Conservation (phyloP, 2,113 vertebrate species). For the Actenoides lindsayi region DNA sequence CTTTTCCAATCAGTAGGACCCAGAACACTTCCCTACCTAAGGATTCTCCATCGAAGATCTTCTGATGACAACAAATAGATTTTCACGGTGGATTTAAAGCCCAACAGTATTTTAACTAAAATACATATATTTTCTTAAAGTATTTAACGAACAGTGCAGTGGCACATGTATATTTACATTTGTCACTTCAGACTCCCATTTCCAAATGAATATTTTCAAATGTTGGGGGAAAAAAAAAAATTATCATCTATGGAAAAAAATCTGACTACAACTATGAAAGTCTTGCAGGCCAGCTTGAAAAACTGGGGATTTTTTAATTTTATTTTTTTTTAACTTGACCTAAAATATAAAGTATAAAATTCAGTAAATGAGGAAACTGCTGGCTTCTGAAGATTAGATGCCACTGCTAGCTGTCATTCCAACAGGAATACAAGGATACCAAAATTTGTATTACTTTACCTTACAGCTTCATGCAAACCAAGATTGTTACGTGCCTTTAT, state of each 20-base stretch:
- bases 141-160: not conserved
- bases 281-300: not conserved
- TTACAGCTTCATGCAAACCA: not conserved
- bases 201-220: not conserved
- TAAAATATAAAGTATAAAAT: not conserved
- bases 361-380: not conserved
- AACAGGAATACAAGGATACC: not conserved
- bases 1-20: not conserved
- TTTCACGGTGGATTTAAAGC: too few relatives aligned
- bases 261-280: not conserved
- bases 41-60: not conserved
- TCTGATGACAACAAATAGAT: not conserved
- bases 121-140: not conserved
- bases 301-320: not conserved
- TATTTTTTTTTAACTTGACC: not conserved
- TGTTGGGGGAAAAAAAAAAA: not conserved
- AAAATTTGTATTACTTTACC: not conserved
- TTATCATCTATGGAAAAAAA: not conserved
- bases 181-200: not conserved
- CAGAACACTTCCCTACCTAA: fast-evolving
- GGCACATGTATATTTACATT: not conserved
- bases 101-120: not conserved
- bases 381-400: not conserved
- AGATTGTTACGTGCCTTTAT: not conserved
- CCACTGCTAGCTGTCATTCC: not conserved